Percentiles rank a stretch among this genome's conserved stretches.
Conservation (phyloP, 1,140 invertebrate species). For the Gonatopus flavifemur region DNA sequence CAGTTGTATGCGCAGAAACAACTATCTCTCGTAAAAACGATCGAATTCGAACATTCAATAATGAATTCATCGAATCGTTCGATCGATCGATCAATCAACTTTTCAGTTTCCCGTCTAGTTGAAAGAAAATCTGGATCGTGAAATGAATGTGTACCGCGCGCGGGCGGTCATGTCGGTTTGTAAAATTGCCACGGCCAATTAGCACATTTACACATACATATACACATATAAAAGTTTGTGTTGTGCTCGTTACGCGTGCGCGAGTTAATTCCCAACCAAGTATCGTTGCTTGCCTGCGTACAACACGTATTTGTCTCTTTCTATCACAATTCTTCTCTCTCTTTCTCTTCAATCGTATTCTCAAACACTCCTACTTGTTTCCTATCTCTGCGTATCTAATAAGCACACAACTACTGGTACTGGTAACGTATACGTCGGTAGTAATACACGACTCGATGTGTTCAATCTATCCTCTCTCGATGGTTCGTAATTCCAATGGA, state of each 20-base stretch:
- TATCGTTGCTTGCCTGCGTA: not conserved
- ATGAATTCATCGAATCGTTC: not conserved
- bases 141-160: too few relatives aligned
- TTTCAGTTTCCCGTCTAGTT: too few relatives aligned
- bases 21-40: too few relatives aligned
- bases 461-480: too few relatives aligned
- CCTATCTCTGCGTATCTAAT: conserved; percentile 15
- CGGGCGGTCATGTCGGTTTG: too few relatives aligned
- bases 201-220: conserved; percentile 18
- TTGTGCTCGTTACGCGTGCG: conserved; percentile 16
- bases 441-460: too few relatives aligned
- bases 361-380: conserved; percentile 20
- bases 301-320: not conserved
- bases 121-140: conserved; percentile 20
- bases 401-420: conserved; percentile 15
- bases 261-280: conserved; percentile 14
- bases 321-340: conserved; percentile 1
- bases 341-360: conserved; percentile 9
- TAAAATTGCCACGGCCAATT: conserved; percentile 23
- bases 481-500: too few relatives aligned
- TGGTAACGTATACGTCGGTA: too few relatives aligned
- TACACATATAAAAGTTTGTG: conserved; percentile 3
- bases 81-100: conserved; percentile 8
- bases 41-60: too few relatives aligned
- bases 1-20: too few relatives aligned